A percentile compares a stretch with the other conserved stretches of the same genome.
Evolutionary conservation across 2,113 vertebrate species (phyloP).

Genomic region (Macquaria australasica): DNA sequence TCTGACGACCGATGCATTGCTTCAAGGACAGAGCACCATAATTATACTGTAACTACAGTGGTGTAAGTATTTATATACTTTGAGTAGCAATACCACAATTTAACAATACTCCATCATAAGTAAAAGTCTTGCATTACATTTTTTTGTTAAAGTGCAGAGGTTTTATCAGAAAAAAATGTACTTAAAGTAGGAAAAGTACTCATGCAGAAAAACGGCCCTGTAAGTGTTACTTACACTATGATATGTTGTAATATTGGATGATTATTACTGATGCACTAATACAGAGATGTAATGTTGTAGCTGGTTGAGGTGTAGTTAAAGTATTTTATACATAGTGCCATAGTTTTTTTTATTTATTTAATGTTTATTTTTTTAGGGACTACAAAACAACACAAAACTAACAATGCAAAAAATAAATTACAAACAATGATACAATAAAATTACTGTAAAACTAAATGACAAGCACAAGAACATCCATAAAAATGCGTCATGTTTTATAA

Average conservation of each 20-base stretch:
- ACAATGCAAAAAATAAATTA: neutral
- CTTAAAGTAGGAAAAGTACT: neutral
- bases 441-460: neutral
- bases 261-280: neutral
- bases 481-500: neutral
- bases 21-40: neutral
- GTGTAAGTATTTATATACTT: neutral
- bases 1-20: constrained; percentile 16
- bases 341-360: neutral
- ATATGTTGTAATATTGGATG: neutral
- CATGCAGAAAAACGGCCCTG: neutral
- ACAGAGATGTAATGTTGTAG: neutral
- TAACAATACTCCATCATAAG: too few species aligned
- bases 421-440: neutral
- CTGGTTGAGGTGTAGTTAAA: neutral
- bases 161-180: too few species aligned
- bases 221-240: neutral
- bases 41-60: neutral
- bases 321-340: neutral
- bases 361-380: neutral
- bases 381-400: neutral
- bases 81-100: neutral
- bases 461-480: neutral
- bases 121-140: neutral
- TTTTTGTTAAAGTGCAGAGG: too few species aligned